Base-by-base conservation (phyloP, 2,113 vertebrate genomes). In the Hirundichthys speculiger region DNA sequence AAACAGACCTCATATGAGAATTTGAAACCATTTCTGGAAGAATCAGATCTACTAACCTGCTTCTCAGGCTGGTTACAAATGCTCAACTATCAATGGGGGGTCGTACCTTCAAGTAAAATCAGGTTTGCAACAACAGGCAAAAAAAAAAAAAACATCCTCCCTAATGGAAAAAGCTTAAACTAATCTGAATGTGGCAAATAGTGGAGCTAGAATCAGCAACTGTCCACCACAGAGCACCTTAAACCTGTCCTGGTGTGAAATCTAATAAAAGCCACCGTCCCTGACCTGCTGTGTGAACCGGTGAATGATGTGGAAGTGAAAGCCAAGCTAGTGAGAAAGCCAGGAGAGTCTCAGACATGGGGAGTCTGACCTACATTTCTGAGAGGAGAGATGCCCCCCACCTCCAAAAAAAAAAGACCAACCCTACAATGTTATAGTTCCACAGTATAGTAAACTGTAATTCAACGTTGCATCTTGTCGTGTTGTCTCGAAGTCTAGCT, bases 321-420 rank as follows among this genome's bases (percentile, higher is more conserved):
- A 21, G 21, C 12, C 21, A 4, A 53, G 53, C 69, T 38, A 77
- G 80, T 71, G 38, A 61, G 4, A 55, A 40, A 0, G 16, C 25
- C 3, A n/a, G 30, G 19, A 25, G 55, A 53, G 52, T 41, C 57
- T 27, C 22, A 82, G 79, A 80, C 53, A 20, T 39, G 59, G 58
- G 50, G 54, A 45, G 69, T 70, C 65, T 88, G 86, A 88, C 85
- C 86, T 88, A 87, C 52, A 83, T 90, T 75, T 68, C 45, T 69
- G 52, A 48, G 21, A 69, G 46, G 41, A 61, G 47, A 62, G 41
- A 65, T 3, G 4, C 59, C 63, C 47, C 60, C 14, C 47, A 13
- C 20, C 60, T 13, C 13, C 20, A 22, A 42, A 8, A 24, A 12
- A 18, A 21, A 38, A 6, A 30, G 22, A 39, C 7, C 18, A 9